Evolutionary conservation across 2,797 vertebrate species (phyloP).

Genomic region (Macrochelys suwanniensis): DNA sequence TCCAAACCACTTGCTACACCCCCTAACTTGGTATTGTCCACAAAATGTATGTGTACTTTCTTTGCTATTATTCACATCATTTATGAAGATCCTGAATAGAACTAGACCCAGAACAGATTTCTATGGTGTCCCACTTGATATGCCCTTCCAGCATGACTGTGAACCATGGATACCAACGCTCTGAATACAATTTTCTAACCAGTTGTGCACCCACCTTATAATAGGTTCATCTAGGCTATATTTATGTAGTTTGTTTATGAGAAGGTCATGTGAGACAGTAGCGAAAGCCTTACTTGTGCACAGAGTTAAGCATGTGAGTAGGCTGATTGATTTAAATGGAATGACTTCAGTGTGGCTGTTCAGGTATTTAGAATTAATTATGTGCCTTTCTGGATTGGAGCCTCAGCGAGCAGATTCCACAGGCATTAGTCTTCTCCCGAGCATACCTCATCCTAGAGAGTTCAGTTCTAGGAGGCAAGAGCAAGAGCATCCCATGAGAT

Average conservation of each 20-base stretch:
- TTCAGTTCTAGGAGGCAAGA: neutral
- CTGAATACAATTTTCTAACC: too few relatives aligned
- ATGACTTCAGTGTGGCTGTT: neutral
- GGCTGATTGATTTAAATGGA: accelerated
- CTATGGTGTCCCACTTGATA: too few relatives aligned
- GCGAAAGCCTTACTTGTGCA: neutral
- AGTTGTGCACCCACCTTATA: too few relatives aligned
- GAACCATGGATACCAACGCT: too few relatives aligned
- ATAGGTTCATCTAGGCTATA: too few relatives aligned
- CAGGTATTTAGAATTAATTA: accelerated
- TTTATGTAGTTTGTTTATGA: neutral
- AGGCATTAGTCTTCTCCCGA: accelerated
- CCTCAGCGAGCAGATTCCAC: accelerated
- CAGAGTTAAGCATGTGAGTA: accelerated
- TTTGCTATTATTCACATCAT: neutral
- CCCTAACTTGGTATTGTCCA: neutral
- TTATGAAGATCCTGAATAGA: neutral
- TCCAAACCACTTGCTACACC: neutral
- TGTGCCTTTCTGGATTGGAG: accelerated
- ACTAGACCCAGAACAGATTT: neutral
- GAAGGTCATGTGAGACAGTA: neutral
- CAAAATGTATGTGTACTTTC: neutral
- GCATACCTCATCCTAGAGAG: accelerated
- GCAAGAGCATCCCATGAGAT: accelerated
- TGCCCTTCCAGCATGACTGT: neutral